Evolutionary conservation across 2,113 vertebrate species (phyloP).

Genomic region (Calypte anna): DNA sequence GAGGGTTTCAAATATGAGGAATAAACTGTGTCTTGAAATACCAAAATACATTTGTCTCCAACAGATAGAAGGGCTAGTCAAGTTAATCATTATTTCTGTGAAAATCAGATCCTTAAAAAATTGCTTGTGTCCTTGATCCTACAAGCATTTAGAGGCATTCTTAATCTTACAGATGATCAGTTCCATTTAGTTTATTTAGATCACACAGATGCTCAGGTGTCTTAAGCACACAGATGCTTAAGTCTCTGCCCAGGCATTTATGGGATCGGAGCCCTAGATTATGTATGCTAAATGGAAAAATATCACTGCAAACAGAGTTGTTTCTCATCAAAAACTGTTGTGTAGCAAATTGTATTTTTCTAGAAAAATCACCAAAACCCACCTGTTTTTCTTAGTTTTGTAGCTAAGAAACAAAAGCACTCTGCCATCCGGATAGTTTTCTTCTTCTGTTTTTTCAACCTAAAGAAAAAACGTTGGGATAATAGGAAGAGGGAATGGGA

Average conservation of each 20-base stretch:
- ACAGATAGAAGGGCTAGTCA: neutral
- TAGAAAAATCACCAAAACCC: neutral
- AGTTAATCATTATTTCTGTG: constrained; percentile 1
- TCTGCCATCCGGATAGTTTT: neutral
- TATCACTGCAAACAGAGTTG: neutral
- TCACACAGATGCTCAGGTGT: neutral
- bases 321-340: neutral
- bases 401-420: neutral
- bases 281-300: neutral
- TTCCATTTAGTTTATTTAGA: constrained; percentile 1
- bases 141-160: neutral
- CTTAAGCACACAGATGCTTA: neutral
- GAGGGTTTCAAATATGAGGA: neutral
- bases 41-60: neutral
- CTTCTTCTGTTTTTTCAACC: neutral
- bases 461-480: neutral
- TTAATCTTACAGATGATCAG: neutral
- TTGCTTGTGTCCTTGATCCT: constrained; percentile 16
- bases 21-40: neutral
- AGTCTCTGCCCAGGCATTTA: neutral
- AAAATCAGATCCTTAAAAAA: neutral
- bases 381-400: neutral
- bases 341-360: neutral
- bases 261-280: neutral
- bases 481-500: neutral